Evolutionary conservation across 2,888 invertebrate genomes (phyloP), one percentile per base, ranked within the genome.

Genomic region (Tachina lurida): DNA sequence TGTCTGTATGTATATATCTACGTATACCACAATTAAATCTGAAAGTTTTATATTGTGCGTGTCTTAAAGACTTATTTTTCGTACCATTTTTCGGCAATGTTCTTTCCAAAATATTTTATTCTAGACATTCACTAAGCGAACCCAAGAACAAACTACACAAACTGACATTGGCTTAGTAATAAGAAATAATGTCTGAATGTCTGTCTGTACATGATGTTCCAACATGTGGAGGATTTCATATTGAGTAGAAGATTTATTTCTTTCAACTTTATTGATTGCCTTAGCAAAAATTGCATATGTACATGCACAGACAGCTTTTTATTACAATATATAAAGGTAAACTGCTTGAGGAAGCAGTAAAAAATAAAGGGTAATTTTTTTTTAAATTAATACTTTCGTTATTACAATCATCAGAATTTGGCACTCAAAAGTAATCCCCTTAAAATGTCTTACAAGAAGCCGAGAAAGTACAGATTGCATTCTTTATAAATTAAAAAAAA

Each of bases 11-110:
- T 1, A 10, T 12, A 9, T 17, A 22, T 9, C 45, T 58, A 58
- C 13, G 58, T 47, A 22, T 47, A 12, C 13, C 10, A 17, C 17
- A 39, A 45, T 47, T n/a, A 43, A 73, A 17, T 60, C 47, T 7
- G 43, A 45, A 60, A 47, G 3, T 43, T 73, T 31, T 31, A 4
- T 60, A 9, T 10, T 56, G 19, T 74, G 58, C 73, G 62, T 74
- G 62, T 41, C 62, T 22, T 10, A 19, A 15, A 62, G 49, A 39
- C 10, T 49, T 49, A 60, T 17, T 43, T 41, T 41, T 63, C 31
- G 31, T 31, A 31, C 31, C 31, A 31, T 7, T 41, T 52, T 41
- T 41, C 13, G 15, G 45, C 10, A 45, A 58, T n/a, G 12, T 47
- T 47, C 31, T 73, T 39, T 17, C 31, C 60, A 31, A n/a, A 19